A percentile compares a stretch with the other conserved stretches of the same genome.
Conservation (phyloP, 1,140 invertebrate genomes). For the Tribolium castaneum region DNA sequence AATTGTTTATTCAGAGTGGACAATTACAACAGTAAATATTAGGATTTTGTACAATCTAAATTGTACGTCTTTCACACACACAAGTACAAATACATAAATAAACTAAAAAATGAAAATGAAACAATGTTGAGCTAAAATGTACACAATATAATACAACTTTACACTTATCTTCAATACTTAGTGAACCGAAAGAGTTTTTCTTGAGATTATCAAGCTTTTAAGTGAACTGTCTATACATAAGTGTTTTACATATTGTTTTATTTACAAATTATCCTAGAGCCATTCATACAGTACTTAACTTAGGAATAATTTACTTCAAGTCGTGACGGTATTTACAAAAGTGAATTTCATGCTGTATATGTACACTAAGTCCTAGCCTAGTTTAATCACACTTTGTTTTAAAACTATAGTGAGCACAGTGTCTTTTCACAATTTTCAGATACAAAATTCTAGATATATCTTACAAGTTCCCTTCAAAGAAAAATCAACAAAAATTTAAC, state of each 20-base stretch:
- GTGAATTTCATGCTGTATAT: conserved; percentile 51
- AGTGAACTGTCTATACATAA: conserved; percentile 45
- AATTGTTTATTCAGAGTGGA: conserved; percentile 62
- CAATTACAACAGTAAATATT: conserved; percentile 63
- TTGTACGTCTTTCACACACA: conserved; percentile 57
- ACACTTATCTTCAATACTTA: conserved; percentile 50
- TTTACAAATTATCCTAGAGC: conserved; percentile 35
- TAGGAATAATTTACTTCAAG: conserved; percentile 43
- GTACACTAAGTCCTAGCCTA: conserved; percentile 55
- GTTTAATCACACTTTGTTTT: conserved; percentile 60
- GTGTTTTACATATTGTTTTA: conserved; percentile 33
- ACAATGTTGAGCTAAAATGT: conserved; percentile 61
- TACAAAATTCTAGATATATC: conserved; percentile 33
- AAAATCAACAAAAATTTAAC: conserved; percentile 45
- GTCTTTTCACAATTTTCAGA: conserved; percentile 53
- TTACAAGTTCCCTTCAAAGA: conserved; percentile 22
- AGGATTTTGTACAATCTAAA: conserved; percentile 58
- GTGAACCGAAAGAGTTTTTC: conserved; percentile 28
- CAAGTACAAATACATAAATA: conserved; percentile 63
- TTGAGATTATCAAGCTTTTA: conserved; percentile 20
- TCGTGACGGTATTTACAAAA: conserved; percentile 58
- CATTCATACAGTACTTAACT: conserved; percentile 49
- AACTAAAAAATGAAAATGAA: conserved; percentile 56
- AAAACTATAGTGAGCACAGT: conserved; percentile 56
- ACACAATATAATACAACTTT: conserved; percentile 63